Evolutionary conservation across 2,797 vertebrate species (phyloP).

Genomic region (Gymnoscopelus microlampas): DNA sequence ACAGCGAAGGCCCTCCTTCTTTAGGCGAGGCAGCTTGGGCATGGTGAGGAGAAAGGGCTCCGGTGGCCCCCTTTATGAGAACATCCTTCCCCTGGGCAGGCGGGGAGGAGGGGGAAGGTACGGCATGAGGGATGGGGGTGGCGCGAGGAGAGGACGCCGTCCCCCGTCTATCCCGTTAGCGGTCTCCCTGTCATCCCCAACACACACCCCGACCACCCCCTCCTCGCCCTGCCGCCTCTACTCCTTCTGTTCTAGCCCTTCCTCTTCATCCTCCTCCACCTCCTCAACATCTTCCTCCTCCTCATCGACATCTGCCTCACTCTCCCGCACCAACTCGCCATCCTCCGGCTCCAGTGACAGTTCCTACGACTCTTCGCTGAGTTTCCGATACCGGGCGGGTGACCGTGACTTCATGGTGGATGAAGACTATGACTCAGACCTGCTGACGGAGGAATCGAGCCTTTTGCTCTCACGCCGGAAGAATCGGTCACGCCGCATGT

Average conservation of each 20-base stretch:
- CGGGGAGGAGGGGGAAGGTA: constrained; percentile 79
- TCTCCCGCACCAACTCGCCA: constrained; percentile 80
- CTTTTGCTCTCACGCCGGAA: constrained; percentile 79
- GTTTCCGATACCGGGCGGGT: constrained; percentile 78
- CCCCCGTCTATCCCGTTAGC: constrained; percentile 77
- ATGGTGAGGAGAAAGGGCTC: constrained; percentile 85
- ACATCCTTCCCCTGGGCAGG: constrained; percentile 83
- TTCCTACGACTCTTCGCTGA: constrained; percentile 81
- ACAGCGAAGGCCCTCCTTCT: constrained; percentile 80
- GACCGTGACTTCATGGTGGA: constrained; percentile 69
- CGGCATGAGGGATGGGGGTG: constrained; percentile 69
- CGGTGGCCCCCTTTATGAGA: constrained; percentile 83
- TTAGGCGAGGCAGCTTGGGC: constrained; percentile 82
- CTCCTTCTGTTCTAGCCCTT: constrained; percentile 79
- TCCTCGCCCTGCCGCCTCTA: constrained; percentile 77
- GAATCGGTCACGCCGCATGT: constrained; percentile 77
- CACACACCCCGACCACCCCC: constrained; percentile 81
- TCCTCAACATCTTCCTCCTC: constrained; percentile 79
- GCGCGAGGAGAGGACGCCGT: constrained; percentile 75
- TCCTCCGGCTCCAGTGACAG: constrained; percentile 76
- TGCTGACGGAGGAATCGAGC: constrained; percentile 84
- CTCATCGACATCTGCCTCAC: constrained; percentile 78
- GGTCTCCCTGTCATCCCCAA: constrained; percentile 77
- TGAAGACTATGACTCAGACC: constrained; percentile 80
- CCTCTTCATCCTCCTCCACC: constrained; percentile 70